These are phyloP conservation scores for Manis javanica DNA, from an alignment of 2,797 vertebrate species.

Conservation along the genomic window DNA sequence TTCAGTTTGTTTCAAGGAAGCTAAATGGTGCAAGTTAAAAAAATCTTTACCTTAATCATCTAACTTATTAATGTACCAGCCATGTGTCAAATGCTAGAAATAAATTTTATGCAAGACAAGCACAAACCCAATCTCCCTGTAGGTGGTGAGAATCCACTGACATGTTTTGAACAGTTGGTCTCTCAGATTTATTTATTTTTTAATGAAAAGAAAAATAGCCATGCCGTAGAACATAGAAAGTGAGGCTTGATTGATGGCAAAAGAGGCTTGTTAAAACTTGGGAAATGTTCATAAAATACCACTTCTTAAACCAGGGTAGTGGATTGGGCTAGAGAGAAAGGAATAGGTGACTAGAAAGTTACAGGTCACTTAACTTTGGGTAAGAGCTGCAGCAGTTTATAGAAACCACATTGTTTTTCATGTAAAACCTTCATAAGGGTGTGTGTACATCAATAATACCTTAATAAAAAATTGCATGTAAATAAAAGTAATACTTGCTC, in stretches of 20 bases:
- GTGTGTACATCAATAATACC: too few relatives aligned
- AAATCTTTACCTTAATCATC: not conserved
- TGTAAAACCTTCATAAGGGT: too few relatives aligned
- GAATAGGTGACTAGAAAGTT: not conserved
- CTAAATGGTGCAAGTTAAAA: not conserved
- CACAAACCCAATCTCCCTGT: not conserved
- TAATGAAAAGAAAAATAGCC: not conserved
- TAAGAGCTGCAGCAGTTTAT: not conserved
- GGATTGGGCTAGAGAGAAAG: not conserved
- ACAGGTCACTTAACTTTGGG: not conserved
- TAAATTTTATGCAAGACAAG: not conserved
- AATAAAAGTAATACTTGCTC: too few relatives aligned
- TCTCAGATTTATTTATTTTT: constrained; percentile 36
- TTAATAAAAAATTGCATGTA: too few relatives aligned
- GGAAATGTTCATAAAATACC: not conserved
- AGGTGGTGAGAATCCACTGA: not conserved
- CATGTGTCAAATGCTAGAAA: not conserved
- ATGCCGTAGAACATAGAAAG: not conserved
- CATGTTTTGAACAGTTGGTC: not conserved
- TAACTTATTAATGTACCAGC: not conserved
- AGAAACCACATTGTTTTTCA: too few relatives aligned
- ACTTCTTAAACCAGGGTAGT: not conserved
- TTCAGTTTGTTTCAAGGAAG: not conserved
- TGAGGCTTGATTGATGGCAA: not conserved
- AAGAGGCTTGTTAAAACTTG: not conserved